A percentile compares a stretch with the other conserved stretches of the same genome.
phyloP scores from a whole-genome alignment of 2,797 vertebrate species.

The Coregonus sp. region DNA sequence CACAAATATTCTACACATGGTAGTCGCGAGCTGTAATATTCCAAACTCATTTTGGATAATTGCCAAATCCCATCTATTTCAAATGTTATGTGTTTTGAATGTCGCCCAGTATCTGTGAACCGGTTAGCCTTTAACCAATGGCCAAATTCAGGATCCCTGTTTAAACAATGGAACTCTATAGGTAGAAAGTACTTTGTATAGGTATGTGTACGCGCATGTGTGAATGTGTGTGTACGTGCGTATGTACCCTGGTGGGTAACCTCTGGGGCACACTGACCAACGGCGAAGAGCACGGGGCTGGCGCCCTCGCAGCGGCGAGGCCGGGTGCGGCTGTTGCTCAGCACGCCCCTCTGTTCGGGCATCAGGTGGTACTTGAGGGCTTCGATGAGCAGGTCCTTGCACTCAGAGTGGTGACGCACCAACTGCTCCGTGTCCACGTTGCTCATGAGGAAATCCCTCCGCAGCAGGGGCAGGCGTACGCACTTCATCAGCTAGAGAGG shows the following conservation, averaged over 20 bases:
- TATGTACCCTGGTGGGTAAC: constrained; percentile 56
- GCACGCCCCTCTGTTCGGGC: constrained; percentile 95
- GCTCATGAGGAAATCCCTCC: constrained; percentile 95
- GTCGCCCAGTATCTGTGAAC: no score
- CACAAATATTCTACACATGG: no score
- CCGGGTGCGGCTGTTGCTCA: constrained; percentile 92
- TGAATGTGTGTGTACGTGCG: not conserved
- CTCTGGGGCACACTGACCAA: constrained; percentile 83
- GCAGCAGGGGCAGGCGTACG: constrained; percentile 91
- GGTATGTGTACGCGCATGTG: constrained; percentile 1
- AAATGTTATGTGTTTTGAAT: no score
- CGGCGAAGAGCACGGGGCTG: constrained; percentile 95
- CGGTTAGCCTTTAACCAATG: no score
- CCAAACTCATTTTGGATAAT: no score
- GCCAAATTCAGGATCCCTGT: no score
- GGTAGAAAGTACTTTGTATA: no score
- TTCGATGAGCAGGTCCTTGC: constrained; percentile 97
- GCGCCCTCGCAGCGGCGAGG: constrained; percentile 95
- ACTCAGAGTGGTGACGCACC: constrained; percentile 95
- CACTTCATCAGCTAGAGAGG: constrained; percentile 92
- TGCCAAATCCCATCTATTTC: no score
- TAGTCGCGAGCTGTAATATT: no score
- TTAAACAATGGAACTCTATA: no score
- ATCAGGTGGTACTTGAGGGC: constrained; percentile 98
- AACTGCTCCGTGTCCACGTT: constrained; percentile 95